Evolutionary conservation across 2,888 invertebrate genomes (phyloP).

Genomic region (Lasioglossum leucozonium): DNA sequence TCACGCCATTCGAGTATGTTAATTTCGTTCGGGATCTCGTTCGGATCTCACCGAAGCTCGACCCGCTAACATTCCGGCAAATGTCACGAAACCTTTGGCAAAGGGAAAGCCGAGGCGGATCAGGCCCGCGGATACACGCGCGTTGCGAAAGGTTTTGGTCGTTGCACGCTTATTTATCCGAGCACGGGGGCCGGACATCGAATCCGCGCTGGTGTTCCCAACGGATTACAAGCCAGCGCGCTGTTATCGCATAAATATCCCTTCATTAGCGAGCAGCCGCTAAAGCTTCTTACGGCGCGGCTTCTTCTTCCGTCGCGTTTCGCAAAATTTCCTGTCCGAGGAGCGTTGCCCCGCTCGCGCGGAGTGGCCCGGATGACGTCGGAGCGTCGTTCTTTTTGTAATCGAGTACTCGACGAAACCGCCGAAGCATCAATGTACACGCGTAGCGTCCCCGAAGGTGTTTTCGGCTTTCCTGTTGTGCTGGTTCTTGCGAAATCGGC

Average conservation of each 20-base stretch:
- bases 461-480: not conserved
- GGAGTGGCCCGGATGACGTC: not conserved
- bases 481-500: not conserved
- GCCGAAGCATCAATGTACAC: not conserved
- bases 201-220: constrained; percentile 33
- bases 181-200: not conserved
- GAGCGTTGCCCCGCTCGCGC: not conserved
- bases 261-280: constrained; percentile 37
- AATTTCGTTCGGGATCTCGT: constrained; percentile 13
- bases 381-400: not conserved
- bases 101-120: constrained; percentile 39
- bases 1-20: constrained; percentile 1
- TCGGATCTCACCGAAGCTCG: constrained; percentile 35
- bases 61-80: constrained; percentile 62
- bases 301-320: constrained; percentile 23
- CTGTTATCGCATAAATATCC: constrained; percentile 48
- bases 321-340: constrained; percentile 22
- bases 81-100: constrained; percentile 58
- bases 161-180: constrained; percentile 31
- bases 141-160: constrained; percentile 14
- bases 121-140: constrained; percentile 12
- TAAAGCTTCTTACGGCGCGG: constrained; percentile 3
- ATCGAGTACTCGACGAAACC: not conserved
- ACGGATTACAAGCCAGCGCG: constrained; percentile 25
- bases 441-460: too few relatives aligned